A percentile compares a stretch with the other conserved stretches of the same genome.
phyloP scores from a whole-genome alignment of 2,888 invertebrate genomes.

The Serrognathus titanus region DNA sequence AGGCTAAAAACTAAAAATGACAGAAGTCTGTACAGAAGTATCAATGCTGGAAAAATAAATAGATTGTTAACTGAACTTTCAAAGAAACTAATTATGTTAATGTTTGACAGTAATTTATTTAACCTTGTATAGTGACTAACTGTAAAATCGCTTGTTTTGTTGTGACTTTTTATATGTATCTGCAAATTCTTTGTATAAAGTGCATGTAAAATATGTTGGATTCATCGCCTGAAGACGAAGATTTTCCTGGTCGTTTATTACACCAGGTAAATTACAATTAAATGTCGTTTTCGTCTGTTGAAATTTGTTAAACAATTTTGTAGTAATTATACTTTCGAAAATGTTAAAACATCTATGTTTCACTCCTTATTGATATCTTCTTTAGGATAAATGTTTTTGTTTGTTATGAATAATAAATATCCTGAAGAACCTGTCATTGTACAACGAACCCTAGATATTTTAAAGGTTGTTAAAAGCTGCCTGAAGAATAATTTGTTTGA shows the following conservation, averaged over 20 bases:
- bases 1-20: too few species aligned
- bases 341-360: neutral
- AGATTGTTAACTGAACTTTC: too few species aligned
- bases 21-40: too few species aligned
- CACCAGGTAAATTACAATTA: slow-evolving; percentile 60
- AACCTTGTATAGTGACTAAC: neutral
- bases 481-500: slow-evolving; percentile 10
- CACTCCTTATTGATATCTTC: neutral
- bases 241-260: slow-evolving; percentile 72
- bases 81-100: too few species aligned
- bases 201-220: slow-evolving; percentile 53
- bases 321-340: slow-evolving; percentile 3
- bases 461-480: neutral
- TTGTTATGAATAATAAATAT: too few species aligned
- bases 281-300: neutral
- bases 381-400: too few species aligned
- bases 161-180: slow-evolving; percentile 4
- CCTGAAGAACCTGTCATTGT: too few species aligned
- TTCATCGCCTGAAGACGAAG: slow-evolving; percentile 75
- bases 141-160: too few species aligned
- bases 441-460: too few species aligned
- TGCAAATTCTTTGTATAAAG: neutral
- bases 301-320: neutral
- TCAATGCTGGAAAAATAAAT: too few species aligned
- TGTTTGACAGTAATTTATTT: too few species aligned